phyloP scores from a whole-genome alignment of 2,888 invertebrate genomes.

The Thalpophila matura region DNA sequence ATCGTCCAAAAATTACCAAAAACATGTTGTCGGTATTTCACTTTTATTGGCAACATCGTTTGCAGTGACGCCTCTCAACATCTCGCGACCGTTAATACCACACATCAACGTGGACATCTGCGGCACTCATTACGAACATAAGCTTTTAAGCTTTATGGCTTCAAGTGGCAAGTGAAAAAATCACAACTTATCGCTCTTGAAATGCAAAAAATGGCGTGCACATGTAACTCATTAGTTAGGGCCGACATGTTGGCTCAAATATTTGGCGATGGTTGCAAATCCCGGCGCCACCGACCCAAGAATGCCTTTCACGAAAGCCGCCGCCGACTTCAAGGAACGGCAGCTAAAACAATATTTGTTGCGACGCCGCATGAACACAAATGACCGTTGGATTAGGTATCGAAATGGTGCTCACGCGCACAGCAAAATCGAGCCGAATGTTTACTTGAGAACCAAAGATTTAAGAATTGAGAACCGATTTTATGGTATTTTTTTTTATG shows the following conservation, averaged over 20 bases:
- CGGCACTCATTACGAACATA: constrained; percentile 56
- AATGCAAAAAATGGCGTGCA: constrained; percentile 74
- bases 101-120: constrained; percentile 56
- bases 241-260: constrained; percentile 80
- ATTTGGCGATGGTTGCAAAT: constrained; percentile 87
- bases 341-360: constrained; percentile 87
- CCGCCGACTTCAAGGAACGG: constrained; percentile 72
- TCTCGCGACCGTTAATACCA: constrained; percentile 37
- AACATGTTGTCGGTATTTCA: constrained; percentile 10
- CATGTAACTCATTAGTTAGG: constrained; percentile 88
- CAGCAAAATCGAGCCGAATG: constrained; percentile 31
- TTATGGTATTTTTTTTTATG: constrained; percentile 22
- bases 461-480: constrained; percentile 23
- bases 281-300: constrained; percentile 81
- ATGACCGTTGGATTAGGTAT: constrained; percentile 87
- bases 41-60: constrained; percentile 14
- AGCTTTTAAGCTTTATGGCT: constrained; percentile 62
- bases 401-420: constrained; percentile 53
- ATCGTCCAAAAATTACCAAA: constrained; percentile 1
- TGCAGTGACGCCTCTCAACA: constrained; percentile 38
- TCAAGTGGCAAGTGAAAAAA: constrained; percentile 63
- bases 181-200: constrained; percentile 68
- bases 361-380: constrained; percentile 87
- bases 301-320: constrained; percentile 76
- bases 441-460: constrained; percentile 52